These are phyloP conservation scores for Ctenicera cuprea DNA, from an alignment of 2,888 invertebrate genomes.

Conservation along the genomic window DNA sequence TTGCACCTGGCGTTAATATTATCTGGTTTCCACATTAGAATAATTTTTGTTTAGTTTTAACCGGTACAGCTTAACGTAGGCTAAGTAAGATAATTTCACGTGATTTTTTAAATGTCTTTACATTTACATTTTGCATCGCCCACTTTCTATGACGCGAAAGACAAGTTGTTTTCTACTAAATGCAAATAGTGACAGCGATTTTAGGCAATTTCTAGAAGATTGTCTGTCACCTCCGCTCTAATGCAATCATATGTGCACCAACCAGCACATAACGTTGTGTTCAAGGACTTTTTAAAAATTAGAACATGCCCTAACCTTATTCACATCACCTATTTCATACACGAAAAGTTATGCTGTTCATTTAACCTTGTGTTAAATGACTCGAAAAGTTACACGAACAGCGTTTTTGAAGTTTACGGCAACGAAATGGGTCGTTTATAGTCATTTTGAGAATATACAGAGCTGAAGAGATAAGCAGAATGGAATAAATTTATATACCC, in stretches of 20 bases:
- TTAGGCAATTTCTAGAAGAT: background rate
- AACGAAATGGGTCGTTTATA: background rate
- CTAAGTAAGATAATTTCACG: background rate
- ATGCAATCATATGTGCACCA: background rate
- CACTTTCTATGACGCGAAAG: background rate
- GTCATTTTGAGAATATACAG: background rate
- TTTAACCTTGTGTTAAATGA: slow-evolving; percentile 22
- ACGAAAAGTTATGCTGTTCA: background rate
- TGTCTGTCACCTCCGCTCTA: background rate
- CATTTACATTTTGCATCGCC: background rate
- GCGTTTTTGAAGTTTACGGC: background rate
- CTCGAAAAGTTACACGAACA: slow-evolving; percentile 8
- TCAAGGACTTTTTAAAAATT: slow-evolving; percentile 33
- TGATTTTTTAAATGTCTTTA: background rate
- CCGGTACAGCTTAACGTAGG: background rate
- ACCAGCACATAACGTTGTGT: background rate
- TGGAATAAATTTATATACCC: slow-evolving; percentile 6
- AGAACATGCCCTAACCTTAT: slow-evolving; percentile 28
- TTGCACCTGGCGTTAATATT: background rate
- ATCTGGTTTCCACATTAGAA: background rate
- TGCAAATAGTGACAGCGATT: background rate
- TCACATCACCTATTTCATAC: slow-evolving; percentile 2
- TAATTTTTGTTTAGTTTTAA: background rate
- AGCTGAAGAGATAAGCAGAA: slow-evolving; percentile 14
- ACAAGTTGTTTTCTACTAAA: background rate